Evolutionary conservation across 2,888 invertebrate species (phyloP).

Genomic region (Adelognathus sp.): DNA sequence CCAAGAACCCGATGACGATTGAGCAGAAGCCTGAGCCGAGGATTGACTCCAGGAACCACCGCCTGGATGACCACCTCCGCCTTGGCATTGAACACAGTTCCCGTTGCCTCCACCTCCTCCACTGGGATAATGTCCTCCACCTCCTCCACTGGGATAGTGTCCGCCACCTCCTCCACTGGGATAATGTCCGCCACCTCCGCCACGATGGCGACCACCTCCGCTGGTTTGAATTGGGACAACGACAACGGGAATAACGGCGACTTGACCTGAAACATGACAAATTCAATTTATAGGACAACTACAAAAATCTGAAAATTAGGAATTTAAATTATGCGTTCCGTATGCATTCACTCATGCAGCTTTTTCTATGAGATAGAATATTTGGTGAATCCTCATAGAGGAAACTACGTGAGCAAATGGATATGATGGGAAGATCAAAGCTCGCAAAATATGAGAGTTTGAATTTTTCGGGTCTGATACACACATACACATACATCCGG

Average conservation of each 20-base stretch:
- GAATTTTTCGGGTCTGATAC: too few relatives aligned
- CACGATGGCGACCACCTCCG: slow-evolving; percentile 27
- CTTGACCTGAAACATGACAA: slow-evolving; percentile 24
- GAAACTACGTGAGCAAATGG: too few relatives aligned
- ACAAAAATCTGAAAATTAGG: too few relatives aligned
- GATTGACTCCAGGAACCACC: slow-evolving; percentile 64
- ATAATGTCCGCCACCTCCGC: slow-evolving; percentile 50
- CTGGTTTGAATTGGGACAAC: slow-evolving; percentile 46
- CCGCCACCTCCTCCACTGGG: slow-evolving; percentile 36
- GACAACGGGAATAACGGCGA: slow-evolving; percentile 55
- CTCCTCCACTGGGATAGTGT: slow-evolving; percentile 38
- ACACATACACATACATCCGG: too few relatives aligned
- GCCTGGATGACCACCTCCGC: slow-evolving; percentile 43
- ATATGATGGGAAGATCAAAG: too few relatives aligned
- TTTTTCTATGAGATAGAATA: too few relatives aligned
- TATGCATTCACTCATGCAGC: too few relatives aligned
- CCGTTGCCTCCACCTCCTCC: slow-evolving; percentile 41
- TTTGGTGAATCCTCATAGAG: too few relatives aligned
- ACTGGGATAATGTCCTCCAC: slow-evolving; percentile 34
- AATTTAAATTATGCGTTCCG: too few relatives aligned
- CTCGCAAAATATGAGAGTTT: too few relatives aligned
- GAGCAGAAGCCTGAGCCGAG: slow-evolving; percentile 70
- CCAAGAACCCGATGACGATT: slow-evolving; percentile 67
- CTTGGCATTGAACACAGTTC: too few relatives aligned
- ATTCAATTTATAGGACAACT: background rate